Conservation (phyloP, 1,140 invertebrate genomes). For the Elysia chlorotica region DNA sequence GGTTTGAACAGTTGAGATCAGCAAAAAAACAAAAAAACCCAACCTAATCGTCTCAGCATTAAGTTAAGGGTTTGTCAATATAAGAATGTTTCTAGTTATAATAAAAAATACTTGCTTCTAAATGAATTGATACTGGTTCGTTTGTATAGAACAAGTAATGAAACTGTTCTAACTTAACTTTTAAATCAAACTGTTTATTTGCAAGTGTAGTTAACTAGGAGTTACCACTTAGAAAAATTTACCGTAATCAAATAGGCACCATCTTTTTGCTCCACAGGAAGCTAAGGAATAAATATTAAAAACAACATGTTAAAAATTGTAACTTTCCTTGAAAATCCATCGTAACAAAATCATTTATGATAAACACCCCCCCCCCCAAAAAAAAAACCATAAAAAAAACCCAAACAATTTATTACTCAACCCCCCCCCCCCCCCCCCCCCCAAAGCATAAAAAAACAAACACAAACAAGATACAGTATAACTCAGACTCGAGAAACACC, state of each 20-base stretch:
- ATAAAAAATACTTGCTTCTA: too few relatives aligned
- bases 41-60: too few relatives aligned
- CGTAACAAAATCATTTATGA: too few relatives aligned
- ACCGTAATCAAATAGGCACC: constrained; percentile 9
- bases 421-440: not conserved
- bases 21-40: too few relatives aligned
- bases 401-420: not conserved
- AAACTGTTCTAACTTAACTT: not conserved
- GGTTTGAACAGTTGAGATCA: too few relatives aligned
- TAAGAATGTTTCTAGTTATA: too few relatives aligned
- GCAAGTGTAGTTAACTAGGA: not conserved
- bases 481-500: too few relatives aligned
- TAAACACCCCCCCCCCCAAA: too few relatives aligned
- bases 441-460: not conserved
- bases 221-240: not conserved
- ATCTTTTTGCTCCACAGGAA: constrained; percentile 7
- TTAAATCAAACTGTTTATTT: not conserved
- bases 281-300: not conserved
- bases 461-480: not conserved
- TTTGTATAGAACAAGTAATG: not conserved
- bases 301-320: not conserved
- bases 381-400: too few relatives aligned
- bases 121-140: too few relatives aligned
- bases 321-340: not conserved
- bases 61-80: too few relatives aligned